Evolutionary conservation across 2,888 invertebrate genomes (phyloP), one percentile per base, ranked within the genome.

Genomic region (Drosophila paucipuncta): DNA sequence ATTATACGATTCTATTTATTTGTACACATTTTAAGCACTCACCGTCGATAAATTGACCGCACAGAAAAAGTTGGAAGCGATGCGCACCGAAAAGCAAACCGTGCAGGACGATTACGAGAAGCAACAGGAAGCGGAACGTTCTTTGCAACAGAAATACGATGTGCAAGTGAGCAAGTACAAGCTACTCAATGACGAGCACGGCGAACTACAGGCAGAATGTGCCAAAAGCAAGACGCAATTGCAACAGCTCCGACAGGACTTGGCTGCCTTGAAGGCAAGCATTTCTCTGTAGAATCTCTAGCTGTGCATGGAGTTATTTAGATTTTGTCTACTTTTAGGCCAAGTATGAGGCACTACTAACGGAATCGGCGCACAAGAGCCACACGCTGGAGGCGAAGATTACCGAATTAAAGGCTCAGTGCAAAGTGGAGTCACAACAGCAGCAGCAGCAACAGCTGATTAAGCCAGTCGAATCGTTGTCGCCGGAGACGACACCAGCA

Each of bases 11-110:
- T 37, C 1, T 39, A 16, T 43, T 11, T n/a, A 25, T 41, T 59
- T 55, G n/a, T 10, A 1, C 92, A 47, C 83, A 95, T 16, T 22
- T 57, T n/a, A 7, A 58, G 95, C 95, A 53, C 94, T 95, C 60
- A 94, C 94, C 28, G 95, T 95, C 77, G 94, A 95, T 75, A 95
- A 95, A 90, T 93, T 94, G 73, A 92, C 94, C 52, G 89, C 95
- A 61, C 95, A 95, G 83, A 95, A 95, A 82, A 94, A 94, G 25
- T 87, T 95, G 35, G 95, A 95, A 83, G 93, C 93, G 47, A 95
- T 95, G 90, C 94, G 95, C 70, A 92, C 93, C 6, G 95, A 95
- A 69, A 94, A 95, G 80, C 92, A 94, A 72, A 94, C 94, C 77
- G 92, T 93, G 11, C 94, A 94, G 83, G 94, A 94, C 43, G 93